Percentiles rank a stretch among this genome's conserved stretches.
These are phyloP conservation scores for Tetraneura akinire DNA, from an alignment of 1,140 invertebrate species.

Conservation along the genomic window DNA sequence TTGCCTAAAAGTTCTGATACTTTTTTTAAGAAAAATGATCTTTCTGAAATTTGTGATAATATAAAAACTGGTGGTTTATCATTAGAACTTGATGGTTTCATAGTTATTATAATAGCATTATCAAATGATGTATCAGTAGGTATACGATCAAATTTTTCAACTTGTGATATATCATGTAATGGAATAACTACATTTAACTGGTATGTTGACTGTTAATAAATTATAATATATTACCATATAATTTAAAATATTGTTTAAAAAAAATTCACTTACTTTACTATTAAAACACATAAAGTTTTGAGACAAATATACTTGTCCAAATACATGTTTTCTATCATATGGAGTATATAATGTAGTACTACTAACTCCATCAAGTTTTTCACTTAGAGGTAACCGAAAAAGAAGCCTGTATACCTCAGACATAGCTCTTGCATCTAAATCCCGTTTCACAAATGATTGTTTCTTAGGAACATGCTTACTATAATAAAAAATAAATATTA, in stretches of 20 bases:
- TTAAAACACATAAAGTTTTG: slow-evolving; percentile 95
- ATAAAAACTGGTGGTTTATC: slow-evolving; percentile 71
- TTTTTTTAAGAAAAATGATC: slow-evolving; percentile 87
- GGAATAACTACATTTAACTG: slow-evolving; percentile 88
- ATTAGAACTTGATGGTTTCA: slow-evolving; percentile 72
- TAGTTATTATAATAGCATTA: slow-evolving; percentile 81
- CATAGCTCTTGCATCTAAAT: slow-evolving; percentile 90
- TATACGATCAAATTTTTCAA: slow-evolving; percentile 74
- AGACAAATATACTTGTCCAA: slow-evolving; percentile 89
- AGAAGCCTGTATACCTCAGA: slow-evolving; percentile 82
- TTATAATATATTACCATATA: not conserved
- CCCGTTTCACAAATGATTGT: slow-evolving; percentile 85
- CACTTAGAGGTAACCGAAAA: slow-evolving; percentile 82
- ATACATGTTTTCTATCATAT: slow-evolving; percentile 87
- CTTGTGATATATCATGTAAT: slow-evolving; percentile 73
- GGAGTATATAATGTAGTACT: slow-evolving; percentile 92
- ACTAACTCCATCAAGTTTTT: slow-evolving; percentile 91
- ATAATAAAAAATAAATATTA: slow-evolving; percentile 54
- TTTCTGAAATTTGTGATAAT: slow-evolving; percentile 84
- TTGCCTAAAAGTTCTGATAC: slow-evolving; percentile 82
- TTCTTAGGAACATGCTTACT: slow-evolving; percentile 85
- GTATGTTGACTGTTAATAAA: slow-evolving; percentile 69
- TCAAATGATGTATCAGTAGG: slow-evolving; percentile 65
- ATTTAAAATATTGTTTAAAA: not conserved
- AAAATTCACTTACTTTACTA: slow-evolving; percentile 73